Conservation (phyloP, 2,797 vertebrate genomes). For the Squalus acanthias region DNA sequence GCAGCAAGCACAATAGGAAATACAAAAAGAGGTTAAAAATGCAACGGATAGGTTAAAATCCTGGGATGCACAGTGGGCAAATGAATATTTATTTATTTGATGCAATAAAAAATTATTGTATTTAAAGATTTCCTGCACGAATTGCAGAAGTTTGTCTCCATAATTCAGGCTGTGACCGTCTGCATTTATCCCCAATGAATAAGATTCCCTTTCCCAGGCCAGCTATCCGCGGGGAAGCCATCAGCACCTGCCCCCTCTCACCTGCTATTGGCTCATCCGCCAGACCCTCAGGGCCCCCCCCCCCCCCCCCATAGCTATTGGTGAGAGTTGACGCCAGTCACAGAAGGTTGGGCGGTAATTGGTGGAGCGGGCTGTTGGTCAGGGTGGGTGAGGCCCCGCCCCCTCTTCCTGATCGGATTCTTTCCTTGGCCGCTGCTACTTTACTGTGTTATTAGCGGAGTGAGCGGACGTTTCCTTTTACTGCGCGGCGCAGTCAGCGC, state of each 20-base stretch:
- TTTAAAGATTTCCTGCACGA: background rate
- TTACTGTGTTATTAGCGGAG: no score
- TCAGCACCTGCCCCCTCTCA: background rate
- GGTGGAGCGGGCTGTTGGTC: background rate
- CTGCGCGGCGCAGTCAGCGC: no score
- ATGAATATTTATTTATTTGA: background rate
- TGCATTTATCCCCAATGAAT: background rate
- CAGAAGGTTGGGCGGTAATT: background rate
- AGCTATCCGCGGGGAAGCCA: background rate
- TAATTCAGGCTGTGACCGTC: background rate
- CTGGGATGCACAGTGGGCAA: background rate
- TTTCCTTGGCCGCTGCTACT: background rate
- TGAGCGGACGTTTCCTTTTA: no score
- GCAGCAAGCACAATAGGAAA: background rate
- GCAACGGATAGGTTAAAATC: background rate
- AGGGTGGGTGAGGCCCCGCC: background rate
- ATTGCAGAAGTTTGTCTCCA: no score
- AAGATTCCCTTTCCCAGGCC: background rate
- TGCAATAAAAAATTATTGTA: no score
- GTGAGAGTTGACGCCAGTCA: rapidly evolving
- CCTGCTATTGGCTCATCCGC: background rate
- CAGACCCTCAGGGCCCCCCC: background rate
- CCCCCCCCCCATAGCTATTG: background rate
- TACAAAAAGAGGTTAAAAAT: background rate
- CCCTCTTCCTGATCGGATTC: background rate